Evolutionary conservation across 2,797 vertebrate species (phyloP).

Genomic region (Mionectes olivaceus): DNA sequence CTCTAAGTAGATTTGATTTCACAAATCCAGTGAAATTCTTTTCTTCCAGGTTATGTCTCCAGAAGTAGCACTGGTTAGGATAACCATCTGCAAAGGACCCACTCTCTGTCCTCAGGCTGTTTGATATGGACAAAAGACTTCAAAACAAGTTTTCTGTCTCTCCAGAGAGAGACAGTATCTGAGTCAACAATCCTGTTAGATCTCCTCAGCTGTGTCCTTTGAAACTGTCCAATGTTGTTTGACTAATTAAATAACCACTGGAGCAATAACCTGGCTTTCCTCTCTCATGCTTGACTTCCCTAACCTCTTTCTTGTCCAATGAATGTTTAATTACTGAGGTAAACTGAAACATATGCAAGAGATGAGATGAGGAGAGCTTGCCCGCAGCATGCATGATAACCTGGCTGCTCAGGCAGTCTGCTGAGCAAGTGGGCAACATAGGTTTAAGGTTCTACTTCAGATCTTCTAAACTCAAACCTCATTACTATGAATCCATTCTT

Average conservation of each 20-base stretch:
- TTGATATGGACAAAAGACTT: neutral
- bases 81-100: neutral
- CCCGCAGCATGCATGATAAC: neutral
- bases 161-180: neutral
- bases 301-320: slow-evolving; percentile 44
- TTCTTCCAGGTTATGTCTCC: neutral
- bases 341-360: slow-evolving; percentile 20
- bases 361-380: neutral
- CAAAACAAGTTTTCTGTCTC: neutral
- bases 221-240: slow-evolving; percentile 24
- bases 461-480: neutral
- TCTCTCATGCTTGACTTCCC: slow-evolving; percentile 21
- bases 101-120: neutral
- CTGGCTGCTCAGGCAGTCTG: neutral
- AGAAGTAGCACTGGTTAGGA: neutral
- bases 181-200: neutral
- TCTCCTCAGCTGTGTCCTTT: neutral
- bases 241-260: slow-evolving; percentile 35
- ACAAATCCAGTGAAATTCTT: neutral
- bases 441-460: neutral
- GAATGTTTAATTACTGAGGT: slow-evolving; percentile 48
- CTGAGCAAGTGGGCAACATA: neutral
- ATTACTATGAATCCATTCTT: neutral
- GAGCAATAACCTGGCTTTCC: slow-evolving; percentile 27
- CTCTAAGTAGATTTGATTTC: neutral